Base-by-base conservation (phyloP, 2,888 invertebrate species). In the Tineola bisselliella region DNA sequence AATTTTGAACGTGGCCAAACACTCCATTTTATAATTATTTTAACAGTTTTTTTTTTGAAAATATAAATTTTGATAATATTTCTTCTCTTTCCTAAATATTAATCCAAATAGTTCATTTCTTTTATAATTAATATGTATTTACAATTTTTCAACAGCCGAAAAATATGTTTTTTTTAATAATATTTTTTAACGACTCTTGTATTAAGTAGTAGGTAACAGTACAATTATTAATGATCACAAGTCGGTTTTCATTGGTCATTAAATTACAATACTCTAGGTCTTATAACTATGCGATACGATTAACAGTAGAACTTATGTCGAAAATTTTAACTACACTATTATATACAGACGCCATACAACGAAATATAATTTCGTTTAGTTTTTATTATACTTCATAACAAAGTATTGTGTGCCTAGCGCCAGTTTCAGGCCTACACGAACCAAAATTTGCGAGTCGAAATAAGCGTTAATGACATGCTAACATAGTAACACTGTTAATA, bases 211-310 rank as follows among this genome's bases (percentile, higher is more conserved):
- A 87, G 87, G 87, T 87, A 87, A 88, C 88, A 88, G 88, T 88
- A 88, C 88, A 88, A 88, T 88, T 88, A 87, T 88, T 87, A 87
- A 86, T 88, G 88, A 88, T 88, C 88, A 88, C 88, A 88, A 87
- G 87, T 87, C 86, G 87, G 88, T 88, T 87, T 88, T 88, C 88
- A 88, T 88, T 88, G 88, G 88, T 88, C 88, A 88, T 87, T 87
- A 88, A 87, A 84, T 84, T 86, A 87, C 84, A 78, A 86, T 87
- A 86, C 77, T 83, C 80, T 86, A 86, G 75, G 81, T 72, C 87
- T 87, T 86, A 86, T 67, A 69, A 70, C 81, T 84, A 82, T 76
- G 74, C 73, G 73, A 81, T 83, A 83, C 86, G 79, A 66, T 73
- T 82, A 86, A 84, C 84, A 84, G 81, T 70, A 82, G 84, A 84